A percentile compares a stretch with the other conserved stretches of the same genome.
Conservation (phyloP, 2,113 vertebrate species). For the Gobius niger region DNA sequence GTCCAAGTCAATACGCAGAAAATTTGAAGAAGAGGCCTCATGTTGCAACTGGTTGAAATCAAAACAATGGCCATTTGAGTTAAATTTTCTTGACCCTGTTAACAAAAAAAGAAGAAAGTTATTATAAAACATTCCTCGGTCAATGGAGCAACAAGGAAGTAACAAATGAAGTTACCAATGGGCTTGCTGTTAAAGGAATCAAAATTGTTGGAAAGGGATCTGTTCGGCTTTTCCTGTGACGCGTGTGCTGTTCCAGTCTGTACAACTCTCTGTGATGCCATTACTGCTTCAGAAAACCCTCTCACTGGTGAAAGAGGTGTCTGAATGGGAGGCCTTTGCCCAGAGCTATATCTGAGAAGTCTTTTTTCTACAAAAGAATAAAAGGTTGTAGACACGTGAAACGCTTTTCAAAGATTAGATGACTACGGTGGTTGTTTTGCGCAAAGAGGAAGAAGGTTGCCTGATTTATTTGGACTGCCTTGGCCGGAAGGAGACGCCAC, state of each 20-base stretch:
- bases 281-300: conserved; percentile 15
- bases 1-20: conserved; percentile 85
- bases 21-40: conserved; percentile 78
- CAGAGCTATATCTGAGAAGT: not conserved
- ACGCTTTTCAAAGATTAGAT: not conserved
- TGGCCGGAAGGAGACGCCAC: not conserved
- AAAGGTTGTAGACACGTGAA: not conserved
- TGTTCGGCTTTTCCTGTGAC: conserved; percentile 59
- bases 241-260: conserved; percentile 56
- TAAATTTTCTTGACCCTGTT: conserved; percentile 33
- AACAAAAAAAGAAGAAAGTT: not conserved
- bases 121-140: not conserved
- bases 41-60: conserved; percentile 74
- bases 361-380: conserved; percentile 41
- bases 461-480: not conserved
- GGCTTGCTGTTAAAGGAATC: conserved; percentile 20
- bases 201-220: conserved; percentile 47
- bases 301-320: conserved; percentile 5
- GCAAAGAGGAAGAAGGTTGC: not conserved
- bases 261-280: conserved; percentile 30
- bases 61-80: conserved; percentile 52
- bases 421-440: not conserved
- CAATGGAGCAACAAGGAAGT: not conserved
- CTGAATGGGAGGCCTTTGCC: conserved; percentile 19
- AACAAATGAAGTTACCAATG: conserved; percentile 32